Evolutionary conservation across 1,140 invertebrate species (phyloP), one percentile per base, ranked within the genome.

Genomic region (Drosophila asahinai): DNA sequence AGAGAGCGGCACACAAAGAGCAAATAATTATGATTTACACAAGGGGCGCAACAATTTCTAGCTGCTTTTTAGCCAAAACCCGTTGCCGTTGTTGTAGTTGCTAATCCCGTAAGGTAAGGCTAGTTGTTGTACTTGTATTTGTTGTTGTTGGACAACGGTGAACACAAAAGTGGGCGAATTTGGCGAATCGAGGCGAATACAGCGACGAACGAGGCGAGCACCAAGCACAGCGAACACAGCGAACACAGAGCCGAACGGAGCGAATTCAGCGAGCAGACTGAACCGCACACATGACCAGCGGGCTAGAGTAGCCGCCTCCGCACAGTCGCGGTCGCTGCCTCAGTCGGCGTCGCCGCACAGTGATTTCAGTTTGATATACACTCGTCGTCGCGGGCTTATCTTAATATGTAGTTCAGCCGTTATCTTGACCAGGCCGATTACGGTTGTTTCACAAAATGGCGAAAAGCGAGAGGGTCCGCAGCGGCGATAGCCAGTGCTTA

Each of bases 241-340:
- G 36, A 77, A 70, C 77, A 81, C 67, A 75, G 80, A 86, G 70
- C 82, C 80, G 77, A 86, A 89, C 84, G 84, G 58, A 77, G 80
- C 84, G 84, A 89, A 87, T 76, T 78, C 73, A 89, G 78, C 73
- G 81, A 84, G 70, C 86, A 84, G 86, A 87, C 84, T 89, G 78
- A 87, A 89, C 81, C 67, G 40, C 60, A 67, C 74, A 78, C 76
- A 79, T 83, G 83, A 77, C 66, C 84, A 83, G 54, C 66, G 51
- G 63, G 40, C 68, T 70, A 72, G 77, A 79, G 75, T 59, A 51
- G 58, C 75, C 57, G 19, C 47, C 51, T 45, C 36, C 61, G 54
- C 43, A 48, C 43, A 48, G 65, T 42, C 33, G 64, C 14, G 22
- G 48, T 61, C 48, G 51, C 67, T 63, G 59, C 51, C 48, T 17